phyloP scores from a whole-genome alignment of 1,140 invertebrate species.

The Sitobion miscanthi region DNA sequence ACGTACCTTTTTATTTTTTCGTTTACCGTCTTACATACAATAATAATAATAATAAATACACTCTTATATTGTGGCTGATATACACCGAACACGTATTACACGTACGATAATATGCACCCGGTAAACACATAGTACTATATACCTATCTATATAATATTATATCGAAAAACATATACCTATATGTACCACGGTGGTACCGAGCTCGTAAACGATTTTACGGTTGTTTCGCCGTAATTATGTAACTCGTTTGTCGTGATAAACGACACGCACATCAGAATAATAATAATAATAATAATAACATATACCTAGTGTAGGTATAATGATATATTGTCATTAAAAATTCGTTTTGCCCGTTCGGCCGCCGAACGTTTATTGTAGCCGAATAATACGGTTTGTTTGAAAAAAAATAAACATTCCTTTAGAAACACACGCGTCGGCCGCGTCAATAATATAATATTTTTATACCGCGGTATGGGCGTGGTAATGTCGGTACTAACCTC shows the following conservation, averaged over 20 bases:
- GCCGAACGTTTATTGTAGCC: neutral
- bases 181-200: neutral
- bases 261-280: slow-evolving; percentile 14
- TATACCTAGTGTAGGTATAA: too few species aligned
- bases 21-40: neutral
- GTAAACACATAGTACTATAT: neutral
- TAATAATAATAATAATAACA: neutral
- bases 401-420: too few species aligned
- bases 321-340: slow-evolving; percentile 32
- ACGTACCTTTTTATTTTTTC: neutral
- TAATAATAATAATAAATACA: neutral
- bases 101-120: neutral
- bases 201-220: slow-evolving; percentile 27
- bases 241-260: slow-evolving; percentile 29
- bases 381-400: neutral
- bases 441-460: too few species aligned
- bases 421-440: neutral
- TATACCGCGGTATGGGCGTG: neutral
- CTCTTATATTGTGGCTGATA: neutral
- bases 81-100: neutral
- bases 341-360: slow-evolving; percentile 9
- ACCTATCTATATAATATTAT: too few species aligned
- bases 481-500: too few species aligned
- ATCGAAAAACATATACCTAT: neutral
- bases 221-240: slow-evolving; percentile 30